Conservation (phyloP, 2,888 invertebrate species). For the Diabrotica balteata region DNA sequence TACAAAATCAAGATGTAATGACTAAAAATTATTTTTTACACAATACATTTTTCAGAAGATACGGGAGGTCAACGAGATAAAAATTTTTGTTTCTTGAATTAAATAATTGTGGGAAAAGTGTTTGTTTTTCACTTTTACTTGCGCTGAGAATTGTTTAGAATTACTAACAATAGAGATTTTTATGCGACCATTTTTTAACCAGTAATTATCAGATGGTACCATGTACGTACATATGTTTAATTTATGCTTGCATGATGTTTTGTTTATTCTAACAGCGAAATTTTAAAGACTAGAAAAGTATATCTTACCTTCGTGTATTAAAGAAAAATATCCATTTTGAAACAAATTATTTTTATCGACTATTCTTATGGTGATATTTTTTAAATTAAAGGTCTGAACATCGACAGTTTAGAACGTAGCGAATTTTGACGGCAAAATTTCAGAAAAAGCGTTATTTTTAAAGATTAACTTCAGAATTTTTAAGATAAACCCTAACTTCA, state of each 20-base stretch:
- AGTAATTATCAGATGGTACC: background rate
- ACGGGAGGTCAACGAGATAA: background rate
- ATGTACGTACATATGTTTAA: background rate
- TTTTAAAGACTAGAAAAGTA: background rate
- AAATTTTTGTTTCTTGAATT: background rate
- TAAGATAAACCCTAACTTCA: no score
- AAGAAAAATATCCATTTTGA: no score
- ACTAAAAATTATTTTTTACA: no score
- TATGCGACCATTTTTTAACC: background rate
- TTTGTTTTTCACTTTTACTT: slow-evolving; percentile 6
- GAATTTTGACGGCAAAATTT: no score
- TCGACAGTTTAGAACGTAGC: no score
- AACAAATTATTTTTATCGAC: no score
- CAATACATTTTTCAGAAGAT: background rate
- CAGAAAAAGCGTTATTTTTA: no score
- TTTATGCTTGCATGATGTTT: background rate
- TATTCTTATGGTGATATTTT: no score
- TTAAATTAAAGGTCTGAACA: no score
- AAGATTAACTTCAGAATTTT: no score
- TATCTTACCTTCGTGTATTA: background rate
- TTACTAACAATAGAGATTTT: slow-evolving; percentile 3
- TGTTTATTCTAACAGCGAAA: background rate
- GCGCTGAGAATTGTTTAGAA: slow-evolving; percentile 5
- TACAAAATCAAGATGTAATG: no score
- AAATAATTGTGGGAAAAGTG: background rate